A percentile compares a stretch with the other conserved stretches of the same genome.
Evolutionary conservation across 1,140 invertebrate species (phyloP).

Genomic region (Batillaria attramentaria): DNA sequence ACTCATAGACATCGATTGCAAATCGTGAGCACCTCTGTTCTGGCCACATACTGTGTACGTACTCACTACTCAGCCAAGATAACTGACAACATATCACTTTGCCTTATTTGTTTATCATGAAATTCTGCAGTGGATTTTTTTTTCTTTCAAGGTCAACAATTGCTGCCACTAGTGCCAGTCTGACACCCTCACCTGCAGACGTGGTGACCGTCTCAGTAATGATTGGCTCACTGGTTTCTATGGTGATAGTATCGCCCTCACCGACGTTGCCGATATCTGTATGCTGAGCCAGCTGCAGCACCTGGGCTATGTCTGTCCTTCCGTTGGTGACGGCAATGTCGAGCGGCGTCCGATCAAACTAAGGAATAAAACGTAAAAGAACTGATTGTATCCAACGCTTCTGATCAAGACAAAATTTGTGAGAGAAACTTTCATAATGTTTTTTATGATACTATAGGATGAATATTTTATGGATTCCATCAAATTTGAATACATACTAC

Average conservation of each 20-base stretch:
- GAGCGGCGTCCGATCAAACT: constrained; percentile 87
- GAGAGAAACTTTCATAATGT: neutral
- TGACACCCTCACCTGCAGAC: constrained; percentile 22
- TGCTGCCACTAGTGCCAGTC: too few species aligned
- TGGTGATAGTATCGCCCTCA: constrained; percentile 60
- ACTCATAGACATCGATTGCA: too few species aligned
- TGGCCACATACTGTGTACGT: too few species aligned
- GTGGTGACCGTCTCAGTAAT: constrained; percentile 44
- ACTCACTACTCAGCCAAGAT: neutral
- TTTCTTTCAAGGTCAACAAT: too few species aligned
- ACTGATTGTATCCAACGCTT: too few species aligned
- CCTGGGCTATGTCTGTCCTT: constrained; percentile 77
- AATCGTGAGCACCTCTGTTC: too few species aligned
- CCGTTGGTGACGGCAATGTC: constrained; percentile 81
- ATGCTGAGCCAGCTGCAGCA: constrained; percentile 72
- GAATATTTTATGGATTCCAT: neutral
- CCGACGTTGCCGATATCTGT: constrained; percentile 53
- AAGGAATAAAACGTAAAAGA: constrained; percentile 27
- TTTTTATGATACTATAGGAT: neutral
- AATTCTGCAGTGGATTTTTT: too few species aligned
- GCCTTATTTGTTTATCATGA: neutral
- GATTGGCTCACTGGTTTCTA: constrained; percentile 62
- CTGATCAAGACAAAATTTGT: neutral
- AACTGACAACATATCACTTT: neutral
- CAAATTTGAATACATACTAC: too few species aligned